Evolutionary conservation across 2,888 invertebrate species (phyloP).

Genomic region (Celastrina argiolus): DNA sequence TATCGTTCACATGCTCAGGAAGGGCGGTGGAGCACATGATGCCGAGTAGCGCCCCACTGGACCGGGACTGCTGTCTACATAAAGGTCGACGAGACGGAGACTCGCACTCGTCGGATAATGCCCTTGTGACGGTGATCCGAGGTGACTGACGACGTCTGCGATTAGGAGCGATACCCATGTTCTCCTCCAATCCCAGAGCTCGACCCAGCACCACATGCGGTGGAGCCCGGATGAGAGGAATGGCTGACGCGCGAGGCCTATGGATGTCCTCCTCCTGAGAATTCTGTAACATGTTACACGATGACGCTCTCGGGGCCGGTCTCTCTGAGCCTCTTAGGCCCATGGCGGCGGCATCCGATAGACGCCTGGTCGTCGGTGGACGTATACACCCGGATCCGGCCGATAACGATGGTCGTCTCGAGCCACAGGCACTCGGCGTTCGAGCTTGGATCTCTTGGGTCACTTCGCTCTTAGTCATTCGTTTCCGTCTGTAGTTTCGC

Average conservation of each 20-base stretch:
- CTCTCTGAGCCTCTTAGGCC: slow-evolving; percentile 61
- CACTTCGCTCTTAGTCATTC: slow-evolving; percentile 87
- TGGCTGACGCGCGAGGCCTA: slow-evolving; percentile 59
- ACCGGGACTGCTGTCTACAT: slow-evolving; percentile 70
- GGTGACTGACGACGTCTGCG: slow-evolving; percentile 78
- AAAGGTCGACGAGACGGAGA: slow-evolving; percentile 71
- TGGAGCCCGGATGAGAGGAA: slow-evolving; percentile 72
- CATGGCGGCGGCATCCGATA: slow-evolving; percentile 69
- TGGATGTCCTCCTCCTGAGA: slow-evolving; percentile 68
- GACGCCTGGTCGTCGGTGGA: slow-evolving; percentile 61
- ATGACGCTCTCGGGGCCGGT: slow-evolving; percentile 79
- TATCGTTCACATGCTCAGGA: slow-evolving; percentile 51
- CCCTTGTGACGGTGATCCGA: slow-evolving; percentile 83
- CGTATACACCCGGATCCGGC: slow-evolving; percentile 70
- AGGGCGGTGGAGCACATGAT: slow-evolving; percentile 68
- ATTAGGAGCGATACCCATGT: slow-evolving; percentile 44
- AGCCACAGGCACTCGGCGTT: slow-evolving; percentile 87
- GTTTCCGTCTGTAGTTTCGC: slow-evolving; percentile 86
- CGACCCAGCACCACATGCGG: slow-evolving; percentile 80
- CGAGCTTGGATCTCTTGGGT: slow-evolving; percentile 89
- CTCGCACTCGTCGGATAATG: slow-evolving; percentile 85
- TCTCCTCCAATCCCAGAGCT: slow-evolving; percentile 75
- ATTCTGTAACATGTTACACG: slow-evolving; percentile 83
- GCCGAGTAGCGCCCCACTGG: slow-evolving; percentile 69
- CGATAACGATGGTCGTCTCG: slow-evolving; percentile 83